Conservation (phyloP, 2,797 vertebrate species). For the Aselliscus stoliczkanus region DNA sequence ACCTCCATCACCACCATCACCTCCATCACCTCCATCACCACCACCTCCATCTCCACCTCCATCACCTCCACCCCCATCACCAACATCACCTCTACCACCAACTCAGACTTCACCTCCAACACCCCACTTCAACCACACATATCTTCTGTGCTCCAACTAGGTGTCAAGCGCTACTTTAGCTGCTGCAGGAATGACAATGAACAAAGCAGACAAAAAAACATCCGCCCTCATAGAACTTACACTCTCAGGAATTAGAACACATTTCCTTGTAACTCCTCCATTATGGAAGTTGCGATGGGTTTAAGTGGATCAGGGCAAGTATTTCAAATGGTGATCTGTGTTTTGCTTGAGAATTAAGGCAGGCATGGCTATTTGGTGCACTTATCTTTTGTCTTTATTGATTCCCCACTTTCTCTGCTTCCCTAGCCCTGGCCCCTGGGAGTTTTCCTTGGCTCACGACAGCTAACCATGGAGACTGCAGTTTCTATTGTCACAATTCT, state of each 20-base stretch:
- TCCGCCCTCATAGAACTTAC: not conserved
- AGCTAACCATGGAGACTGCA: conserved; percentile 49
- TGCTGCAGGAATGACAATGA: not conserved
- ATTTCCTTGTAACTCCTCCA: not conserved
- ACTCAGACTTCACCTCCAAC: too few relatives aligned
- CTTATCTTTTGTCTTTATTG: conserved; percentile 54
- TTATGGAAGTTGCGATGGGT: not conserved
- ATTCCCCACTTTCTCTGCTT: conserved; percentile 49
- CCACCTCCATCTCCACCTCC: not conserved
- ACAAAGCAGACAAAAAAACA: not conserved
- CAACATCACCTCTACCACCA: not conserved
- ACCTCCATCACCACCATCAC: not conserved
- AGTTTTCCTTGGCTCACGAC: conserved; percentile 63
- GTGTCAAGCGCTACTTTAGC: not conserved
- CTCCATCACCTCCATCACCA: not conserved
- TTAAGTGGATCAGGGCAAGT: not conserved
- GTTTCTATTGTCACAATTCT: not conserved
- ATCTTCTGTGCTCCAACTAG: too few relatives aligned
- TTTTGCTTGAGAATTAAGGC: not conserved
- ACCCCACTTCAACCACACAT: too few relatives aligned
- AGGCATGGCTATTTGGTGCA: not conserved
- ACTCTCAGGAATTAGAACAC: not conserved
- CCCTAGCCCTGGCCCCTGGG: not conserved
- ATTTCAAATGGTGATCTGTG: not conserved
- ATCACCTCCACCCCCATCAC: too few relatives aligned